Percentiles rank a stretch among this genome's conserved stretches.
Evolutionary conservation across 2,113 vertebrate genomes (phyloP).

Genomic region (Poeciliopsis occidentalis): DNA sequence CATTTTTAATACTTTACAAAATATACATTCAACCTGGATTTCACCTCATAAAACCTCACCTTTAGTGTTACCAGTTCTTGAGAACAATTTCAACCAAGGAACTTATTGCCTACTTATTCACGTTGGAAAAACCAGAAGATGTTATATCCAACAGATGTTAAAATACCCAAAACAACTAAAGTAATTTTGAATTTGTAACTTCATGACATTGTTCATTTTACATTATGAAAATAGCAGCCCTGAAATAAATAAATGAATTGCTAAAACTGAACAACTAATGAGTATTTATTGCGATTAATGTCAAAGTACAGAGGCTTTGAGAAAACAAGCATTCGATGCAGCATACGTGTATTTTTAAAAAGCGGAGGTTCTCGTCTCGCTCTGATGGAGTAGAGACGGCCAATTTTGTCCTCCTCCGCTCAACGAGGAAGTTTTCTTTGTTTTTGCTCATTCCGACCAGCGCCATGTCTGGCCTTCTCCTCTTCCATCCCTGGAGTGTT

Average conservation of each 20-base stretch:
- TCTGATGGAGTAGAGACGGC: constrained; percentile 16
- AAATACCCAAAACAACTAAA: constrained; percentile 64
- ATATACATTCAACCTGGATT: constrained; percentile 98
- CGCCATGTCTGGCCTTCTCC: constrained; percentile 21
- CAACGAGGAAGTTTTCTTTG: constrained; percentile 1
- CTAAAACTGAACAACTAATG: constrained; percentile 87
- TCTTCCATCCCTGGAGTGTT: constrained; percentile 50
- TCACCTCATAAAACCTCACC: constrained; percentile 88
- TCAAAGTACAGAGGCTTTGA: constrained; percentile 67
- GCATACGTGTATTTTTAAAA: constrained; percentile 51
- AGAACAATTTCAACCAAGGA: constrained; percentile 65
- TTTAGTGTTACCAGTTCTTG: constrained; percentile 95
- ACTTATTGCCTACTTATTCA: constrained; percentile 88
- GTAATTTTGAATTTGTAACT: constrained; percentile 79
- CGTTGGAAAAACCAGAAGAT: constrained; percentile 80
- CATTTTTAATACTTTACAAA: constrained; percentile 93
- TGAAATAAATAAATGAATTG: constrained; percentile 98
- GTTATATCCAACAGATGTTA: constrained; percentile 84
- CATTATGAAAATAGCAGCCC: constrained; percentile 99
- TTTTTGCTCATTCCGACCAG: neutral
- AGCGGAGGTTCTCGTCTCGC: constrained; percentile 46
- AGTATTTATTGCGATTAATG: constrained; percentile 84
- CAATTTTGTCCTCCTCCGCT: neutral
- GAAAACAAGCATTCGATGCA: constrained; percentile 66
- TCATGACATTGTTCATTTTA: constrained; percentile 96